Conservation (phyloP, 1,140 invertebrate species). For the Trachelipus rathkii region DNA sequence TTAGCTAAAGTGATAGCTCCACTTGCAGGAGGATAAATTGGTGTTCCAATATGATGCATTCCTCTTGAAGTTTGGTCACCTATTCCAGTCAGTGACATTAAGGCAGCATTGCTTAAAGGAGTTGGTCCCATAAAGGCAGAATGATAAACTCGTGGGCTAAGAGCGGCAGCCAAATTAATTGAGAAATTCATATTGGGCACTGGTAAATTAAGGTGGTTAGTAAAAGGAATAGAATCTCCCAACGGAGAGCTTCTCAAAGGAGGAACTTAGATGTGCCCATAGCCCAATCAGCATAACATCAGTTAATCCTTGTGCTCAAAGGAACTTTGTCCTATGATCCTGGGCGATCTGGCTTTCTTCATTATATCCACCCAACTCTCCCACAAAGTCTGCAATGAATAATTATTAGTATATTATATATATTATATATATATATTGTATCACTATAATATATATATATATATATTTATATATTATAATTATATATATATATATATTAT, state of each 20-base stretch:
- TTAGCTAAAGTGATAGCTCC: background rate
- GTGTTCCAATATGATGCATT: background rate
- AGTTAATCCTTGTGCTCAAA: background rate
- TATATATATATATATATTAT: slow-evolving; percentile 15
- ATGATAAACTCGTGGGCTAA: background rate
- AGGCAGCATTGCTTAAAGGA: background rate
- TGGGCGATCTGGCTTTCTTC: background rate
- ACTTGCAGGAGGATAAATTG: background rate
- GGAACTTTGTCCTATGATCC: background rate
- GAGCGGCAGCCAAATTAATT: background rate
- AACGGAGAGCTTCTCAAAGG: background rate
- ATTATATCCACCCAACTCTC: background rate
- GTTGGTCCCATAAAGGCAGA: background rate
- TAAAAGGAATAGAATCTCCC: background rate
- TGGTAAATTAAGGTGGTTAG: background rate
- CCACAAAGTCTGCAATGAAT: background rate
- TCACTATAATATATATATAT: background rate
- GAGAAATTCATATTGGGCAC: background rate
- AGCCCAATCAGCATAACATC: background rate
- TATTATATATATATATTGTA: slow-evolving; percentile 1
- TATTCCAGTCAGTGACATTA: background rate
- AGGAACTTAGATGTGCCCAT: background rate
- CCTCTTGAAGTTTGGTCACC: background rate
- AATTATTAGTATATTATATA: background rate
- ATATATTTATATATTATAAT: background rate